Evolutionary conservation across 2,888 invertebrate genomes (phyloP).

Genomic region (Chromoteleia sp.): DNA sequence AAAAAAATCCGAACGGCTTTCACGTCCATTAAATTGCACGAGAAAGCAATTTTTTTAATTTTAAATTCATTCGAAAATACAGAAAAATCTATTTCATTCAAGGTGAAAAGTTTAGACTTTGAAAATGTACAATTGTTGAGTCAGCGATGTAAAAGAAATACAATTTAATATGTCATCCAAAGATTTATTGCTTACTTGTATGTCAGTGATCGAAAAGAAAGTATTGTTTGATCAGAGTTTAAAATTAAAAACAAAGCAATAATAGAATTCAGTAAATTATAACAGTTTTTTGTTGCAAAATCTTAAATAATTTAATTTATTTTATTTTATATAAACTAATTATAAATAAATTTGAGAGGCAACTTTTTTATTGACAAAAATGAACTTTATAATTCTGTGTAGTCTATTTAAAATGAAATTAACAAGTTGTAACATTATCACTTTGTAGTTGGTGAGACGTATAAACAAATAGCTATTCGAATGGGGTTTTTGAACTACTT

Average conservation of each 20-base stretch:
- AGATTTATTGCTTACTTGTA: too few relatives aligned
- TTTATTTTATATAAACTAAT: too few relatives aligned
- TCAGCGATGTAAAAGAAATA: neutral
- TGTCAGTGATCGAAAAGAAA: too few relatives aligned
- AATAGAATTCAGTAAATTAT: too few relatives aligned
- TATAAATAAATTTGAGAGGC: too few relatives aligned
- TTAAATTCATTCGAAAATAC: neutral
- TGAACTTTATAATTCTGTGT: neutral
- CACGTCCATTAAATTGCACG: neutral
- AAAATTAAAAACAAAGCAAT: too few relatives aligned
- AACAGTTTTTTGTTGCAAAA: too few relatives aligned
- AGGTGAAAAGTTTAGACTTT: neutral
- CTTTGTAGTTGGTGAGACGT: neutral
- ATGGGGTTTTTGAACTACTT: conserved; percentile 3
- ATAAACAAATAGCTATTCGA: neutral
- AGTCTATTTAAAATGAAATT: neutral
- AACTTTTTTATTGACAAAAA: neutral
- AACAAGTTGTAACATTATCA: neutral
- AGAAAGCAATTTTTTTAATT: neutral
- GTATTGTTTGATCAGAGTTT: too few relatives aligned
- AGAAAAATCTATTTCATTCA: neutral
- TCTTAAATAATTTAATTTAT: too few relatives aligned
- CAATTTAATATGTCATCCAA: neutral
- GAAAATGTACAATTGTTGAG: neutral
- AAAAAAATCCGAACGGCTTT: neutral